Base-by-base conservation (phyloP, 2,888 invertebrate genomes). In the Callyntrura guangdongensis region DNA sequence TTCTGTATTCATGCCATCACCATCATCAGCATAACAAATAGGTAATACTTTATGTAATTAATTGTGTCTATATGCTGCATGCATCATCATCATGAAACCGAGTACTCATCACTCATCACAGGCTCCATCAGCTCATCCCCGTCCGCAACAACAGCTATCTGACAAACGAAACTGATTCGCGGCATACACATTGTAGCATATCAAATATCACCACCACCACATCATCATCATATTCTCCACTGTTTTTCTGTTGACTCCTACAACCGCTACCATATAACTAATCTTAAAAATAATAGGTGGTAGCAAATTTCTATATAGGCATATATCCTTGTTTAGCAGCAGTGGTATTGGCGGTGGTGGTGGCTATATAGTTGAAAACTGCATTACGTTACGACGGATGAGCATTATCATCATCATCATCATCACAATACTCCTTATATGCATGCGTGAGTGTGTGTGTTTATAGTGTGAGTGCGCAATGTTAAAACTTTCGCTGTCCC, bases 401-500 rank as follows among this genome's bases (percentile, higher is more conserved):
- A 49, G 49, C 49, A 74, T 49, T 8, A 25, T 47, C 6, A 17
- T 49, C 17, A 25, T 47, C 6, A 17, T 20, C 5, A 9, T 25
- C 61, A 27, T 14, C n/a, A 69, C 36, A 69, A 69, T 45, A 69
- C 36, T 67, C 67, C 49, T 53, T 81, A 61, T 56, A 81, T 59
- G n/a, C 12, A 53, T 25, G 49, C 25, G 14, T 77, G 20, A 17
- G 17, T 56, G 14, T 56, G 81, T 59, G 81, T 61, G 59, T 45
- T 36, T 36, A 36, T 4, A 88, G 81, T 91, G 84, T 91, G 91
- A 84, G 84, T 91, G 89, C 86, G 91, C 91, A 89, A 89, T 86
- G 89, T 69, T 89, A 85, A 88, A 93, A 94, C 94, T 94, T 94
- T 94, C 94, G 93, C 94, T 94, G 94, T 89, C 94, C 94, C 92